phyloP scores from a whole-genome alignment of 2,888 invertebrate genomes.

The Leptarthrus brevirostris region DNA sequence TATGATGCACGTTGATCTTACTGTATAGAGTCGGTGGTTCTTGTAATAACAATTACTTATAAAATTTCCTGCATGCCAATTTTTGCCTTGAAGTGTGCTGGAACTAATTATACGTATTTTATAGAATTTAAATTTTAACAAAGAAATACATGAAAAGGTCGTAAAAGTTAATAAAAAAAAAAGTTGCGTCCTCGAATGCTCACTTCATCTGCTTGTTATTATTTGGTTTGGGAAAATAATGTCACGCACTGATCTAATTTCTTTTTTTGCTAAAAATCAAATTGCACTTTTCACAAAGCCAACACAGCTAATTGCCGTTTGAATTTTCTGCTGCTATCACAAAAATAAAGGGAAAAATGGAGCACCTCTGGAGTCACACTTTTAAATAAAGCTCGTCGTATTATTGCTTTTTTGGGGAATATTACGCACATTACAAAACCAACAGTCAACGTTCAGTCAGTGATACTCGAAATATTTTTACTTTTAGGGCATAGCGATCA shows the following conservation, averaged over 20 bases:
- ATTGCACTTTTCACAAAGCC: constrained; percentile 7
- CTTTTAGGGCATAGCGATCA: constrained; percentile 30
- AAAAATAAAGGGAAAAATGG: constrained; percentile 12
- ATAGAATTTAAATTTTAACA: not conserved
- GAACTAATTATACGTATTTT: no score
- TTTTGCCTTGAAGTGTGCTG: no score
- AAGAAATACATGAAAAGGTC: not conserved
- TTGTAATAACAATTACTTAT: no score
- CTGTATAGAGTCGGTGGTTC: no score
- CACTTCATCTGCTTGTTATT: constrained; percentile 19
- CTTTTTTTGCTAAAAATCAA: constrained; percentile 16
- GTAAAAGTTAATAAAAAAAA: no score
- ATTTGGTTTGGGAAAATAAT: constrained; percentile 14
- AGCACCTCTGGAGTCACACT: constrained; percentile 40
- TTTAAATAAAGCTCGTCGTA: constrained; percentile 7
- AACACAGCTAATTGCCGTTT: constrained; percentile 3
- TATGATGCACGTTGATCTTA: no score
- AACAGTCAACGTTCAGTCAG: not conserved
- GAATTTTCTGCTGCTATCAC: constrained; percentile 30
- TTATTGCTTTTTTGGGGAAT: not conserved
- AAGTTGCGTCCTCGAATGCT: constrained; percentile 7
- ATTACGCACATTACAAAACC: constrained; percentile 4
- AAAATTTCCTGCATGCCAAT: no score
- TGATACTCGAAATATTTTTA: constrained; percentile 12
- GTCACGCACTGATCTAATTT: constrained; percentile 27